Percentiles rank a stretch among this genome's conserved stretches.
phyloP scores from a whole-genome alignment of 2,888 invertebrate genomes.

The Ditylenchus weischeri region DNA sequence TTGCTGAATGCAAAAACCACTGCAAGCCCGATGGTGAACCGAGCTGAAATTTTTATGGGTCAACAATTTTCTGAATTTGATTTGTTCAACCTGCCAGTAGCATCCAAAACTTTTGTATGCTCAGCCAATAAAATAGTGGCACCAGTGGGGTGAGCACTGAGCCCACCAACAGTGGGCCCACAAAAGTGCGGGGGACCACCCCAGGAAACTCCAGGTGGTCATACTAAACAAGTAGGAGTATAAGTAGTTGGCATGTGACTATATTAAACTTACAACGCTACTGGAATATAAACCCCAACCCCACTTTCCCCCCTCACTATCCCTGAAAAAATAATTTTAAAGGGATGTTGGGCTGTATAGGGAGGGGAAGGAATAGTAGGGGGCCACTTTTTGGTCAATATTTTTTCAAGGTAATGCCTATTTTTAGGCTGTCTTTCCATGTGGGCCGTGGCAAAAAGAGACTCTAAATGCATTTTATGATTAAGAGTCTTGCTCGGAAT shows the following conservation, averaged over 20 bases:
- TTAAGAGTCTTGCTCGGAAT: no score
- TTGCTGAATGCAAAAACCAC: slow-evolving; percentile 75
- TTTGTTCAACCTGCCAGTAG: slow-evolving; percentile 40
- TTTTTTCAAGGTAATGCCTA: no score
- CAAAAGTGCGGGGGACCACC: slow-evolving; percentile 91
- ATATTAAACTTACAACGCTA: no score
- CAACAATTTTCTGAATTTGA: not conserved
- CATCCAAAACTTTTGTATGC: slow-evolving; percentile 48
- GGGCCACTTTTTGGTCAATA: no score
- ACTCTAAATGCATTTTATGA: no score
- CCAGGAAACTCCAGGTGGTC: slow-evolving; percentile 95
- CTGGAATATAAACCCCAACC: no score
- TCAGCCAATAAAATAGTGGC: slow-evolving; percentile 33
- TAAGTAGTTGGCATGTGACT: not conserved
- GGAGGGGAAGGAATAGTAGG: no score
- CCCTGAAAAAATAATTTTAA: no score
- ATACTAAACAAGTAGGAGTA: slow-evolving; percentile 68
- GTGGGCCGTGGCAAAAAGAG: no score
- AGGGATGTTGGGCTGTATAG: no score
- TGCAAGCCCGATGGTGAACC: slow-evolving; percentile 74
- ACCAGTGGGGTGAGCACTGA: slow-evolving; percentile 62
- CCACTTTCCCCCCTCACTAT: no score
- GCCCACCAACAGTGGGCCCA: slow-evolving; percentile 82
- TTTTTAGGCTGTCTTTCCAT: no score
- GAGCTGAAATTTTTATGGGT: slow-evolving; percentile 68